Evolutionary conservation across 2,113 vertebrate genomes (phyloP), one percentile per base, ranked within the genome.

Genomic region (Synodontis membranacea): DNA sequence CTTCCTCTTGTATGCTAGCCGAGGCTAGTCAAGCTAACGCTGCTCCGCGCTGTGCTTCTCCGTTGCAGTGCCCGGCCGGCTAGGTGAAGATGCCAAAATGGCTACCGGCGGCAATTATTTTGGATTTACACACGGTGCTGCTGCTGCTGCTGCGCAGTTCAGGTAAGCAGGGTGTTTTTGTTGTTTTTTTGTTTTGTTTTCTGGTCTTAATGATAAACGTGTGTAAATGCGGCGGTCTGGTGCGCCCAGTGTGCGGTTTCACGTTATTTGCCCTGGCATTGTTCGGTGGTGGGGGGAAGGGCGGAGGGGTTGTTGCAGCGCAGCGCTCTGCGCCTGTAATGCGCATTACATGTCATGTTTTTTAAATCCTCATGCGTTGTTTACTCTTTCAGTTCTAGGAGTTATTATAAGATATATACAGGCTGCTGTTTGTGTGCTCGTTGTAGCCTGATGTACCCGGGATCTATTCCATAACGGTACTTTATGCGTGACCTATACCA

Each of bases 31-130:
- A n/a, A 10, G 88, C 90, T 93, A 92, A 88, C 91, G 86, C 19
- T 60, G 15, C 62, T 84, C 83, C 58, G 84, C 31, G 68, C 15
- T 94, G 66, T 94, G 79, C 28, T 79, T 95, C 42, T 91, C 90
- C 90, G 93, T 95, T 90, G 93, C 97, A 99, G 98, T 99, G 97
- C 97, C 98, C 96, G 96, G 98, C 97, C 98, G 98, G 96, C 96
- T 99, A 91, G 98, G 98, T 96, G 98, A 99, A 98, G 98, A 99
- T 97, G 98, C 97, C 96, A 99, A 99, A 97, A 99, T 99, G 98
- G 98, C 98, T 95, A 98, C 98, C 96, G 97, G 97, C 96, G 97
- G 97, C 96, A 99, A 99, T 95, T 99, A 99, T 94, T 99, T 99
- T 95, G 98, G 98, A 93, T 99, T 99, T 95, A 97, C 97, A 94